These are phyloP conservation scores for Phasianus colchicus DNA, from an alignment of 2,113 vertebrate species.

Conservation along the genomic window DNA sequence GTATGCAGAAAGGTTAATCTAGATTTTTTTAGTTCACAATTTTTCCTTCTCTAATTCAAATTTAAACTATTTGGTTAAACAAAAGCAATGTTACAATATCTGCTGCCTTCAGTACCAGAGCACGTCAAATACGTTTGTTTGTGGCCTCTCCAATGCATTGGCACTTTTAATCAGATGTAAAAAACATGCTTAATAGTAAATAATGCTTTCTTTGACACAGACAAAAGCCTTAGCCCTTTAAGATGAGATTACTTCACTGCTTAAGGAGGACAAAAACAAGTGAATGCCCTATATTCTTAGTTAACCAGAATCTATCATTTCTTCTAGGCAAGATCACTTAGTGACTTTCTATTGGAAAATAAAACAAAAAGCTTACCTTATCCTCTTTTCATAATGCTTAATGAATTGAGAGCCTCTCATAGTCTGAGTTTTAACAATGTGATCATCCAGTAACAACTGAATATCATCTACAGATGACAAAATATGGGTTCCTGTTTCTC, in stretches of 20 bases:
- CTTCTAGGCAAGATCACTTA: neutral
- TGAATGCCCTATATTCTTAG: neutral
- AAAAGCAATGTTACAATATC: neutral
- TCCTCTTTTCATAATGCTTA: conserved; percentile 85
- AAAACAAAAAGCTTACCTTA: conserved; percentile 75
- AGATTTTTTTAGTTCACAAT: neutral
- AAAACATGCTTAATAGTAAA: neutral
- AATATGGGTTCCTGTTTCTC: conserved; percentile 86
- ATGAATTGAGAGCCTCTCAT: conserved; percentile 90
- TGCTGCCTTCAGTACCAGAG: neutral
- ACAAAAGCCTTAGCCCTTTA: neutral
- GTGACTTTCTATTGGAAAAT: neutral
- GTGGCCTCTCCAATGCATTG: neutral
- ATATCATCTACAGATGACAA: conserved; percentile 87
- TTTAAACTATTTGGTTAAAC: neutral
- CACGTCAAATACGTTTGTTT: neutral
- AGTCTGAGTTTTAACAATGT: conserved; percentile 90
- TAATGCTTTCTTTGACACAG: neutral
- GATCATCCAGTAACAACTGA: conserved; percentile 90
- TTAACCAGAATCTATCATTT: neutral
- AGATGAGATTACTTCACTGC: neutral
- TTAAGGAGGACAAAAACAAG: neutral
- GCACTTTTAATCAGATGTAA: neutral
- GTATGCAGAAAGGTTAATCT: neutral
- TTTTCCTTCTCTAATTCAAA: neutral